phyloP scores from a whole-genome alignment of 2,888 invertebrate species.

The Malthinus seriepunctatus region DNA sequence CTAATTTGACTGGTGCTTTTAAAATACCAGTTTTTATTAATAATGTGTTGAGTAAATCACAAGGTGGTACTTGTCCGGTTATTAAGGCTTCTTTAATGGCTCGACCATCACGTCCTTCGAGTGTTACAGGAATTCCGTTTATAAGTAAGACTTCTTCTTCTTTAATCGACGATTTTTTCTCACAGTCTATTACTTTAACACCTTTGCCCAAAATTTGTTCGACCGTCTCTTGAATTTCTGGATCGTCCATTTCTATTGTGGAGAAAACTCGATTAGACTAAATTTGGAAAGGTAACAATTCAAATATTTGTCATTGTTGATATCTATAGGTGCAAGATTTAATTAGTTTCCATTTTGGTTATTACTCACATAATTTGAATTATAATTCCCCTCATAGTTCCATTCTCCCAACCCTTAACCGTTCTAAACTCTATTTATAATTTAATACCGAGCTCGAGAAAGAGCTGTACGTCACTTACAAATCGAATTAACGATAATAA shows the following conservation, averaged over 20 bases:
- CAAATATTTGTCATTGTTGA: background rate
- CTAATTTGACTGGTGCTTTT: slow-evolving; percentile 69
- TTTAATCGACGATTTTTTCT: slow-evolving; percentile 70
- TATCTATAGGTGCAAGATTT: background rate
- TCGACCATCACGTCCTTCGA: slow-evolving; percentile 69
- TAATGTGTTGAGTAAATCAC: slow-evolving; percentile 70
- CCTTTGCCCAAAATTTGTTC: slow-evolving; percentile 74
- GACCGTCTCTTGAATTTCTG: slow-evolving; percentile 73
- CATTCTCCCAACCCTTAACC: no score
- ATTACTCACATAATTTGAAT: no score
- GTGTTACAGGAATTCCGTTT: slow-evolving; percentile 69
- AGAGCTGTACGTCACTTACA: no score
- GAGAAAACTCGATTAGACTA: no score
- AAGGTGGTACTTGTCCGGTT: slow-evolving; percentile 71
- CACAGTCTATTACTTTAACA: slow-evolving; percentile 72
- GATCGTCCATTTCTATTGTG: slow-evolving; percentile 63
- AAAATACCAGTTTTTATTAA: slow-evolving; percentile 68
- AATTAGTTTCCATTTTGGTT: no score
- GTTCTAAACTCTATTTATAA: no score
- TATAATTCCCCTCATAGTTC: no score
- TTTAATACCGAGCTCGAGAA: no score
- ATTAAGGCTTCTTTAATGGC: slow-evolving; percentile 70
- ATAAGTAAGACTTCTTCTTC: slow-evolving; percentile 73
- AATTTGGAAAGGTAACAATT: no score
- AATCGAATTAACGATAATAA: no score